A percentile compares a stretch with the other conserved stretches of the same genome.
Evolutionary conservation across 2,797 vertebrate genomes (phyloP).

Genomic region (Taeniopygia guttata): DNA sequence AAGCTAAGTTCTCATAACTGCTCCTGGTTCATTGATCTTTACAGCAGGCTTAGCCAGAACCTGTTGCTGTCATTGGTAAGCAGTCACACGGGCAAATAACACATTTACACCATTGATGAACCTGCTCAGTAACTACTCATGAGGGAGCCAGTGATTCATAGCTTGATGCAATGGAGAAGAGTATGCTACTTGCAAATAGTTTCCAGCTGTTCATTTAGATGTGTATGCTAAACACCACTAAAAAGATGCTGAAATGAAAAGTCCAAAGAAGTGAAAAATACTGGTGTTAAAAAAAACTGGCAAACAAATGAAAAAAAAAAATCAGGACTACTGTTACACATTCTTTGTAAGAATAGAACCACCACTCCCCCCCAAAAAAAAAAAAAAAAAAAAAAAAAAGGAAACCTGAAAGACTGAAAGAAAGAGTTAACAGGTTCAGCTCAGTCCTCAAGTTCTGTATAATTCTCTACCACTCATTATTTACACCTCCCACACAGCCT

Average conservation of each 20-base stretch:
- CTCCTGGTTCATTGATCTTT: background rate
- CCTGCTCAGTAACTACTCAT: background rate
- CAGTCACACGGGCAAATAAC: background rate
- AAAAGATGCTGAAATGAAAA: slow-evolving; percentile 12
- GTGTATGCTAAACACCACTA: background rate
- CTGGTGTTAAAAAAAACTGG: background rate
- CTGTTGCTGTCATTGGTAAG: background rate
- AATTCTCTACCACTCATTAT: background rate
- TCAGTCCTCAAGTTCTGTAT: background rate
- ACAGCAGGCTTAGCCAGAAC: background rate
- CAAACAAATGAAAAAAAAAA: background rate
- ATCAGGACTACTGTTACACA: background rate
- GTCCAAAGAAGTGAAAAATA: background rate
- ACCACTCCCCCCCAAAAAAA: no score
- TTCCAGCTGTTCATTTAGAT: slow-evolving; percentile 34
- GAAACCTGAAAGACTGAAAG: background rate
- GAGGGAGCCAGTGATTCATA: background rate
- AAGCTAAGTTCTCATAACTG: background rate
- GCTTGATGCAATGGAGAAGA: background rate
- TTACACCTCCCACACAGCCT: slow-evolving; percentile 32
- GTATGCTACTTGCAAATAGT: background rate
- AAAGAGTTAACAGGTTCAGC: background rate
- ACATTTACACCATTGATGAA: background rate
- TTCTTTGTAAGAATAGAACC: background rate
- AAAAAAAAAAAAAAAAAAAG: background rate